phyloP scores from a whole-genome alignment of 2,888 invertebrate genomes.

The Agrilus mali region DNA sequence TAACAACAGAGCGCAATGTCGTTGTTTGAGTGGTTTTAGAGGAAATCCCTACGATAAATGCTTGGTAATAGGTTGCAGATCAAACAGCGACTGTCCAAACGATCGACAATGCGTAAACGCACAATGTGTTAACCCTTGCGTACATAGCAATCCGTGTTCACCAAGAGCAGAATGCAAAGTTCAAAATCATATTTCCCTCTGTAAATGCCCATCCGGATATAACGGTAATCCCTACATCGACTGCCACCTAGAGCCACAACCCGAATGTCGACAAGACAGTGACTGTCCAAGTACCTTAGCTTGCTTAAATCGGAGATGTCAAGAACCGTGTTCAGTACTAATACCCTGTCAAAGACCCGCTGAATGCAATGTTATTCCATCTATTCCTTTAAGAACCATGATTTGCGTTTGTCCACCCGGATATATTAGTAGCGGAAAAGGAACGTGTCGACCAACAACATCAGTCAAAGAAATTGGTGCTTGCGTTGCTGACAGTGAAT shows the following conservation, averaged over 20 bases:
- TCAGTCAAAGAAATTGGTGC: conserved; percentile 46
- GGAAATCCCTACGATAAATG: conserved; percentile 68
- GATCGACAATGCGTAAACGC: conserved; percentile 77
- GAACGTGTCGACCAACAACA: conserved; percentile 63
- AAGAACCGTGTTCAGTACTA: conserved; percentile 66
- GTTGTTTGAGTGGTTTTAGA: conserved; percentile 68
- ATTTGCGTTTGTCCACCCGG: conserved; percentile 82
- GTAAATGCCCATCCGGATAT: conserved; percentile 66
- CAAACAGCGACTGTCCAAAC: conserved; percentile 76
- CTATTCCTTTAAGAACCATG: conserved; percentile 77
- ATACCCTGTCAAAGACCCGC: conserved; percentile 72
- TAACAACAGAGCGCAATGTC: conserved; percentile 62
- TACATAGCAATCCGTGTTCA: conserved; percentile 65
- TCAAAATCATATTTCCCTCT: conserved; percentile 72
- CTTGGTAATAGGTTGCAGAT: conserved; percentile 67
- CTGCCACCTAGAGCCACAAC: conserved; percentile 58
- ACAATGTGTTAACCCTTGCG: conserved; percentile 75
- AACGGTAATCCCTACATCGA: conserved; percentile 72
- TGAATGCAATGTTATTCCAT: conserved; percentile 67
- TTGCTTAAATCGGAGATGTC: conserved; percentile 70
- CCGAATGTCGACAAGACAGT: conserved; percentile 67
- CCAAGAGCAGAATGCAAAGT: conserved; percentile 67
- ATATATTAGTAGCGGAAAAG: conserved; percentile 71
- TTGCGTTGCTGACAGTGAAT: conserved; percentile 67
- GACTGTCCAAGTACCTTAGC: conserved; percentile 72